phyloP scores from a whole-genome alignment of 2,888 invertebrate genomes.

The Ormyrus pomaceus region DNA sequence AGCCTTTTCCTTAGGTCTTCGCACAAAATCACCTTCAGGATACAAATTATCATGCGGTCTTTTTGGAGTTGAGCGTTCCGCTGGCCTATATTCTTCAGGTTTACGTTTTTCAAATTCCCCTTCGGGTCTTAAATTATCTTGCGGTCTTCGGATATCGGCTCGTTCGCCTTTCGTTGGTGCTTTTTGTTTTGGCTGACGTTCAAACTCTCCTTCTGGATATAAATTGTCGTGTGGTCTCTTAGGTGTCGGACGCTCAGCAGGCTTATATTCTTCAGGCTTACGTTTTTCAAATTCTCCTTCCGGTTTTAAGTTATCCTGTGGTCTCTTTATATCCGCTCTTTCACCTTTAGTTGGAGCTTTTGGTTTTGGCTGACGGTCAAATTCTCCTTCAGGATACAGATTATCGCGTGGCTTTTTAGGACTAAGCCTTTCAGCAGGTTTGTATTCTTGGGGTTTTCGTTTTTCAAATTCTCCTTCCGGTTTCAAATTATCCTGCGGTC shows the following conservation, averaged over 20 bases:
- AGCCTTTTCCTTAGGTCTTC: slow-evolving; percentile 65
- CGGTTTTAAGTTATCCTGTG: slow-evolving; percentile 70
- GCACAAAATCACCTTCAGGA: slow-evolving; percentile 76
- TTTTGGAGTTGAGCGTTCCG: slow-evolving; percentile 69
- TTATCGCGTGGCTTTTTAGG: slow-evolving; percentile 77
- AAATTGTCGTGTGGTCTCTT: slow-evolving; percentile 78
- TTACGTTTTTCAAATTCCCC: slow-evolving; percentile 76
- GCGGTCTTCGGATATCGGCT: slow-evolving; percentile 66
- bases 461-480: slow-evolving; percentile 73
- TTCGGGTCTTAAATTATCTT: slow-evolving; percentile 77
- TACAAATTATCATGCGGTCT: slow-evolving; percentile 75
- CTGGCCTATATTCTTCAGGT: slow-evolving; percentile 70
- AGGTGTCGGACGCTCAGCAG: slow-evolving; percentile 66
- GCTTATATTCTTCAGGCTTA: slow-evolving; percentile 58
- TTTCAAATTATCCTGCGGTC: slow-evolving; percentile 77
- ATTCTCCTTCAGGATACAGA: slow-evolving; percentile 77
- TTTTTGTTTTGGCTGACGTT: slow-evolving; percentile 66
- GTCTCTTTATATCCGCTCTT: slow-evolving; percentile 72
- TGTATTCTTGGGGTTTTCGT: slow-evolving; percentile 60
- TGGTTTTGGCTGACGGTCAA: slow-evolving; percentile 66
- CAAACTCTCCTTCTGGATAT: slow-evolving; percentile 76
- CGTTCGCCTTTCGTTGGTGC: slow-evolving; percentile 67
- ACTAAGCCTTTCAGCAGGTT: slow-evolving; percentile 74
- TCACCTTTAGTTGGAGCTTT: slow-evolving; percentile 69
- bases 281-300: slow-evolving; percentile 77